Conservation (phyloP, 2,888 invertebrate species). For the Drosophila diplacantha region DNA sequence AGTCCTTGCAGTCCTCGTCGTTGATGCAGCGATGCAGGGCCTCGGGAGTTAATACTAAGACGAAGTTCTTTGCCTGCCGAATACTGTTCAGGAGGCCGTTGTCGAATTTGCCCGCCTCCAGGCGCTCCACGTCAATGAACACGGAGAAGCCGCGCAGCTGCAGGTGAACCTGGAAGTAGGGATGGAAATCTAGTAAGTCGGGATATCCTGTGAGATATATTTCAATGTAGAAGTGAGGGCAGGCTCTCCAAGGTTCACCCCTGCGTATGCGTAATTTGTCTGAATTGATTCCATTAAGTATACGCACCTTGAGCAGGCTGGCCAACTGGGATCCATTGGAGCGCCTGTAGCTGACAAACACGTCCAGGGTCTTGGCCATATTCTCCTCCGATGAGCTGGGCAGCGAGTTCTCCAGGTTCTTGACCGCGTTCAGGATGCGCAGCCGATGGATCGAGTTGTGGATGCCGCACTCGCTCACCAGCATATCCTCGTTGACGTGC, state of each 20-base stretch:
- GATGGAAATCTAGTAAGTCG: not conserved
- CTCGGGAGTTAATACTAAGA: constrained; percentile 95
- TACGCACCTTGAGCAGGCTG: constrained; percentile 86
- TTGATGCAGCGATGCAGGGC: constrained; percentile 95
- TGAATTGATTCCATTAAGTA: not conserved
- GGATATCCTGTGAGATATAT: too few species aligned
- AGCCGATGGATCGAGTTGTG: constrained; percentile 95
- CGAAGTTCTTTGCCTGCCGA: constrained; percentile 96
- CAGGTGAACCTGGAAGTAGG: constrained; percentile 84
- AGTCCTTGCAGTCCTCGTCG: constrained; percentile 96
- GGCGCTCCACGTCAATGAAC: constrained; percentile 97
- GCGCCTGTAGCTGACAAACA: constrained; percentile 97
- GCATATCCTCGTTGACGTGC: constrained; percentile 92
- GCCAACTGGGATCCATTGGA: constrained; percentile 98
- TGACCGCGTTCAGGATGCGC: constrained; percentile 92
- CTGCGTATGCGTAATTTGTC: not conserved
- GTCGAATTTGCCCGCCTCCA: constrained; percentile 99
- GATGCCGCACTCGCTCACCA: constrained; percentile 93
- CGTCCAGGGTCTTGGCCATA: constrained; percentile 94
- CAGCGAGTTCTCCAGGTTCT: constrained; percentile 81
- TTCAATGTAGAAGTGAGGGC: not conserved
- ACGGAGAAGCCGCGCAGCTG: constrained; percentile 97
- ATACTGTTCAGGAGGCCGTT: constrained; percentile 98
- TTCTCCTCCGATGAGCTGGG: constrained; percentile 85
- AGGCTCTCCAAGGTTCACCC: not conserved